phyloP scores from a whole-genome alignment of 2,797 vertebrate species.

The Remorina albescens region DNA sequence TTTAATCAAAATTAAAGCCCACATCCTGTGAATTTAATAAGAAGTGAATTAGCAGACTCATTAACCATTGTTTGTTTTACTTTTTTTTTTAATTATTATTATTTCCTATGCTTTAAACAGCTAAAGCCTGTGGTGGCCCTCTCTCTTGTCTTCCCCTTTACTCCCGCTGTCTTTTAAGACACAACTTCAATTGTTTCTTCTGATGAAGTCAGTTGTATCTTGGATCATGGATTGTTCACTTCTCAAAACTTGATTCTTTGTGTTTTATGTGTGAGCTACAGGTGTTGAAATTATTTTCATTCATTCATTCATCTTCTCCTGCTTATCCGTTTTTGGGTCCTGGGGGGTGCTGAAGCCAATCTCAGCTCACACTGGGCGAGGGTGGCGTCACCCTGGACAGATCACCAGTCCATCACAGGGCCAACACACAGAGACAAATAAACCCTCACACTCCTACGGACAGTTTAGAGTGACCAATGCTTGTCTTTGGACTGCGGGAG shows the following conservation, averaged over 20 bases:
- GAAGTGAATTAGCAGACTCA: constrained; percentile 54
- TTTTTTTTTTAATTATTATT: constrained; percentile 32
- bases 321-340: no score
- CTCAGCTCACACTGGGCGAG: no score
- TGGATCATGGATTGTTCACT: neutral
- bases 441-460: no score
- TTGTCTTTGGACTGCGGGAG: no score
- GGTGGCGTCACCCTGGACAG: no score
- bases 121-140: constrained; percentile 14
- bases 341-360: no score
- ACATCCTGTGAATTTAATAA: constrained; percentile 69
- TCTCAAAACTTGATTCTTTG: neutral
- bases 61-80: constrained; percentile 54
- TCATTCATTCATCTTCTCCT: no score
- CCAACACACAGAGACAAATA: no score
- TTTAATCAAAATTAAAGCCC: constrained; percentile 70
- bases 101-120: constrained; percentile 36
- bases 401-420: no score
- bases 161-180: constrained; percentile 20
- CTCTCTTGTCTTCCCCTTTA: constrained; percentile 18
- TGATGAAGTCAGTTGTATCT: constrained; percentile 25
- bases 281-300: neutral
- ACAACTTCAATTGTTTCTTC: constrained; percentile 14
- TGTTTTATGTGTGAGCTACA: neutral
- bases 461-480: no score